phyloP scores from a whole-genome alignment of 2,113 vertebrate species.

The Semnornis frantzii region DNA sequence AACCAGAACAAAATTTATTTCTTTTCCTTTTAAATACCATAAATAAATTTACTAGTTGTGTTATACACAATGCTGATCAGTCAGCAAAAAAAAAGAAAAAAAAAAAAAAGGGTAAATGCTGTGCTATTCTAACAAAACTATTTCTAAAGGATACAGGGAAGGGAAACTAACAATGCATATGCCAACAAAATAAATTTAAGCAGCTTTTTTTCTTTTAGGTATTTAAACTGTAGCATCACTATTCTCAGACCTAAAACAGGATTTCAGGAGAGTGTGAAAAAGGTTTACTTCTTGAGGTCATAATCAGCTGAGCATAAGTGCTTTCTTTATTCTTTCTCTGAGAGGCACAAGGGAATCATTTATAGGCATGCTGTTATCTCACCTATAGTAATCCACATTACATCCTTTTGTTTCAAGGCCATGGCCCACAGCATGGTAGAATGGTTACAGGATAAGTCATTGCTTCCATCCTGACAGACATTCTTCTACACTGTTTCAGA shows the following conservation, averaged over 20 bases:
- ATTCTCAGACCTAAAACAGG: neutral
- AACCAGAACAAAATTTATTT: rapidly evolving
- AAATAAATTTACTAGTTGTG: neutral
- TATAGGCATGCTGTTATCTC: neutral
- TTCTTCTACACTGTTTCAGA: neutral
- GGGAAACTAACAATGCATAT: neutral
- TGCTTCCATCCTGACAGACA: neutral
- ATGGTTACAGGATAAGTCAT: neutral
- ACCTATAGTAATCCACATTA: neutral
- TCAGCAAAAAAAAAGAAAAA: neutral
- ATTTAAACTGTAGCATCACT: neutral
- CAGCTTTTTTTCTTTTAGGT: neutral
- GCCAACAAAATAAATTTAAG: neutral
- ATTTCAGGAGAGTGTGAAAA: neutral
- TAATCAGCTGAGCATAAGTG: neutral
- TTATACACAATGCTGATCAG: neutral
- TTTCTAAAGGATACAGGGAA: neutral
- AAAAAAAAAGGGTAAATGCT: neutral
- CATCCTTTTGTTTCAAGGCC: neutral
- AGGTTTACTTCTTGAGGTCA: neutral
- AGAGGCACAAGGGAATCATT: neutral
- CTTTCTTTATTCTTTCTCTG: neutral
- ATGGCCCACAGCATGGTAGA: neutral
- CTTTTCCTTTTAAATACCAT: neutral
- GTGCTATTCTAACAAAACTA: neutral